These are phyloP conservation scores for Bembecia ichneumoniformis DNA, from an alignment of 2,888 invertebrate species.

Conservation along the genomic window DNA sequence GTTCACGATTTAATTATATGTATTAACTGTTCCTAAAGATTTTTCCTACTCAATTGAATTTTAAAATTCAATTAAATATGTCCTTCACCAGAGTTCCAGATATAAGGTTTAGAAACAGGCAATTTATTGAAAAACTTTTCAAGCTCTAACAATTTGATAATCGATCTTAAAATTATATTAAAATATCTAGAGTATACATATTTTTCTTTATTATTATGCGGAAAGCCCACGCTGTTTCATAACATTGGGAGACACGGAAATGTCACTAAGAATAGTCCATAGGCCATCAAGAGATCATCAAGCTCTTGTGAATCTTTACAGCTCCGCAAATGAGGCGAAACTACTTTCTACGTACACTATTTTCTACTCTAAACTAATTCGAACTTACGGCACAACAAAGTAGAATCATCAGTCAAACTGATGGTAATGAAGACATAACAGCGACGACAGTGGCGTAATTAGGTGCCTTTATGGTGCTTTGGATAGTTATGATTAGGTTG, in stretches of 20 bases:
- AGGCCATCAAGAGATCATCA: neutral
- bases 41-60: too few relatives aligned
- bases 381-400: slow-evolving; percentile 18
- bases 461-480: slow-evolving; percentile 37
- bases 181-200: too few relatives aligned
- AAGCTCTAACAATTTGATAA: too few relatives aligned
- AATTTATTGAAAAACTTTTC: too few relatives aligned
- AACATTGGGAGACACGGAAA: neutral
- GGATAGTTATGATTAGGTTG: slow-evolving; percentile 29
- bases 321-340: neutral
- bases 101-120: too few relatives aligned
- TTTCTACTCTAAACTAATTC: neutral
- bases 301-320: neutral
- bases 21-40: too few relatives aligned
- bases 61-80: too few relatives aligned
- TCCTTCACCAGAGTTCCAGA: too few relatives aligned
- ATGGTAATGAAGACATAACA: slow-evolving; percentile 38
- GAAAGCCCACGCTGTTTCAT: neutral
- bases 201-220: too few relatives aligned
- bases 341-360: neutral
- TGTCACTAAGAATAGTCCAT: neutral
- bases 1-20: too few relatives aligned
- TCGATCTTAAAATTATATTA: too few relatives aligned
- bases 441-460: slow-evolving; percentile 47
- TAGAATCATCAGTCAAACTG: slow-evolving; percentile 38